phyloP scores from a whole-genome alignment of 1,140 invertebrate genomes.

The Alviniconcha marisindica region DNA sequence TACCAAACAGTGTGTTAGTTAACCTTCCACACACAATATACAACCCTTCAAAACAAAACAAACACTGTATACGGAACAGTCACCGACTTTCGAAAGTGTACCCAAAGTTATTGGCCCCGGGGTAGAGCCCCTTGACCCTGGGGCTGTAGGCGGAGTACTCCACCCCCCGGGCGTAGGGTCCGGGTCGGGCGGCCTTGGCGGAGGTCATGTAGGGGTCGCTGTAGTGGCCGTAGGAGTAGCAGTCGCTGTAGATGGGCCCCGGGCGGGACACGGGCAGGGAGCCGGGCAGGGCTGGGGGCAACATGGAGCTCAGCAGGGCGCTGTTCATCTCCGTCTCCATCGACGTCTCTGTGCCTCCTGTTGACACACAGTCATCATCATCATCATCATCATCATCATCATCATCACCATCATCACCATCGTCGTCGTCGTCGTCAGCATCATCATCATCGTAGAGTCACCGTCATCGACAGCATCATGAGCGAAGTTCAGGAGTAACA shows the following conservation, averaged over 20 bases:
- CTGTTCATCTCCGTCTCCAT: constrained; percentile 45
- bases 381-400: constrained; percentile 1
- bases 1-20: background rate
- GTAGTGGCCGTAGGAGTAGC: constrained; percentile 49
- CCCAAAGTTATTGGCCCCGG: constrained; percentile 42
- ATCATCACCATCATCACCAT: background rate
- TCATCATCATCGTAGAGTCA: too few relatives aligned
- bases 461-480: background rate
- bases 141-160: constrained; percentile 46
- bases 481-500: background rate
- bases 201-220: constrained; percentile 39
- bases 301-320: constrained; percentile 37
- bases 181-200: constrained; percentile 24
- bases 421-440: too few relatives aligned
- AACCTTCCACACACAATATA: background rate
- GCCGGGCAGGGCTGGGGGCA: constrained; percentile 47
- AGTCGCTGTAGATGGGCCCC: constrained; percentile 44
- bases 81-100: background rate
- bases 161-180: constrained; percentile 42
- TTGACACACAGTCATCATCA: background rate
- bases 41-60: background rate
- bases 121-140: constrained; percentile 47
- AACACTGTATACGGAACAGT: background rate
- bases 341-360: constrained; percentile 42
- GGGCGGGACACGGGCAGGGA: constrained; percentile 45